Evolutionary conservation across 2,113 vertebrate genomes (phyloP), one percentile per base, ranked within the genome.

Genomic region (Suricata suricatta): DNA sequence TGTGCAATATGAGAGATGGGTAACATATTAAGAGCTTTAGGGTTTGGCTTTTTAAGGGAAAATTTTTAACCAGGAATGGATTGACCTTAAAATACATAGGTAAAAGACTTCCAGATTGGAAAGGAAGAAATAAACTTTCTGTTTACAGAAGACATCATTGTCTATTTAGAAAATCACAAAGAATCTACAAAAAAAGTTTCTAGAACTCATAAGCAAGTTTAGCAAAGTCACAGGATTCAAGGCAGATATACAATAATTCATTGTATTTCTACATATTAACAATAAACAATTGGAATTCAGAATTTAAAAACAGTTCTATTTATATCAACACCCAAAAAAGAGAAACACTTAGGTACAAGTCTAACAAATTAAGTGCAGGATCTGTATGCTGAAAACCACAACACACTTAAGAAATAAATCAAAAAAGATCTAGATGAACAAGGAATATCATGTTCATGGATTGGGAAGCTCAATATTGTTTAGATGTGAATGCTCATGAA

Each of bases 81-180:
- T 77, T 94, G 72, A 92, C 92, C n/a, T 92, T 92, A 95, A 95
- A 89, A 92, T 85, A 64, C 29, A 52, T 41, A 76, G 23, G 19
- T 38, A 80, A 85, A 90, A 85, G 21, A 1, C 27, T 41, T 66
- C 25, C 23, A 76, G 5, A 77, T 44, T 93, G 64, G 38, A 76
- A 93, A 95, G 21, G 38, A 72, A 88, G 85, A 95, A 72, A 64
- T 66, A 86, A 79, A 96, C 50, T 54, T 96, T 88, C 17, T 89
- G 63, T 76, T 91, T 96, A 88, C 8, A 91, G 47, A 82, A 82
- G 27, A 54, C 50, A 92, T 63, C 50, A 84, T 93, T 84, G 44
- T 82, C 14, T 90, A 74, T 84, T 25, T 57, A 38, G n/a, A 86
- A 77, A 93, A 71, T 72, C 15, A 68, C 14, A 54, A 69, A 69